Base-by-base conservation (phyloP, 2,797 vertebrate genomes). In the Gallinago nigripennis region DNA sequence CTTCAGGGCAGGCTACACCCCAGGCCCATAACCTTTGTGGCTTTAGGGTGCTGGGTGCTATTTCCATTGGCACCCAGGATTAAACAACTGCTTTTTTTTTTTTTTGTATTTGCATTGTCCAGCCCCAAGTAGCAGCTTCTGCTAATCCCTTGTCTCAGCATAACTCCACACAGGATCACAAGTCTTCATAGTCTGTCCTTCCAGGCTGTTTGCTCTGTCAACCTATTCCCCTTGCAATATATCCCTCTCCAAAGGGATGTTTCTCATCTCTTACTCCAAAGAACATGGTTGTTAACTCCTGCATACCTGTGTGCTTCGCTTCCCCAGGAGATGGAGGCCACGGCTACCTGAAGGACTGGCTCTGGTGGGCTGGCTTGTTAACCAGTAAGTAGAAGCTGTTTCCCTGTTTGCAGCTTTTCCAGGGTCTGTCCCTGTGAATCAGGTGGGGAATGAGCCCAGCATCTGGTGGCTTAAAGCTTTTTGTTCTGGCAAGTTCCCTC, bases 351-450 rank as follows among this genome's bases (percentile, higher is more conserved):
- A 99, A 98, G 95, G 99, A 99, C 95, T 98, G 98, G 96, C 96
- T 99, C 87, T 99, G 99, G 99, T 99, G 99, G 99, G 98, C 98
- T 61, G 99, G 99, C 79, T 97, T 99, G 70, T 83, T 99, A 75
- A 99, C 99, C 85, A 99, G 99, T 99, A 98, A 99, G 99, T 97
- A 87, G 31, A 70, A 80, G 45, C 57, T 70, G 18, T 77, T 93
- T 69, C 37, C 21, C 5, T 41, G 48, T 56, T 69, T 89, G 18
- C 41, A 79, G 73, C 24, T 92, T 81, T 64, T 51, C 41, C 61
- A 64, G 25, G 15, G 6, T 16, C 37, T 71, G 16, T 73, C 27
- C 27, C 12, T 35, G 28, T 53, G 54, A 46, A 11, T 6, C 37
- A 75, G 16, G 19, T 31, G 39, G 17, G 12, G 35, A 69, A 72